Evolutionary conservation across 2,797 vertebrate species (phyloP), one percentile per base, ranked within the genome.

Genomic region (Onychomys torridus): DNA sequence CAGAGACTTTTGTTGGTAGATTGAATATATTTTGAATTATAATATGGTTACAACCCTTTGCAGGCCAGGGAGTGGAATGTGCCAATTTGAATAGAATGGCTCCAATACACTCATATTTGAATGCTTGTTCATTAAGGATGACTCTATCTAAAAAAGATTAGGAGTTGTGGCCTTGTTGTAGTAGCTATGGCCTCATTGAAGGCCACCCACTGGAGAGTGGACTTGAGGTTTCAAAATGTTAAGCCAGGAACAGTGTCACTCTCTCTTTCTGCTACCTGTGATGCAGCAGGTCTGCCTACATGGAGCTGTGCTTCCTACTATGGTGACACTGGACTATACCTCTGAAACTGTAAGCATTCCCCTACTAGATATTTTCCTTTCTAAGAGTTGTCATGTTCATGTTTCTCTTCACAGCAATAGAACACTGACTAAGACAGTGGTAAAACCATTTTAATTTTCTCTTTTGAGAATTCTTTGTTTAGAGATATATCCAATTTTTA

Each of bases 231-330:
- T 13, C 29, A n/a, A n/a, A 55, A 79, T 19, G 4, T 55, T 32
- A 55, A n/a, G 5, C 19, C 19, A 55, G 77, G 9, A 10, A 19
- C 34, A n/a, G 19, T 55, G 32, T 55, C 49, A 79, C 49, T n/a
- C 34, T 52, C 77, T 55, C 32, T n/a, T 11, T 17, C 77, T 55
- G 32, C 9, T 23, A 4, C 49, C 32, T 79, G 10, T 79, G 77
- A n/a, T n/a, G n/a, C 8, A 9, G 12, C 6, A 0, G 16, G 13
- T 59, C 21, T 82, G 21, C 0, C 12, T 59, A 12, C 13, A 27
- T 40, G 8, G 19, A 16, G 8, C 69, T 5, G 21, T 71, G 34
- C 69, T 82, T 25, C 13, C 23, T 5, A 40, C 23, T 55, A 40
- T 59, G 11, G 55, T 57, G 12, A 59, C 55, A 59, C 27, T 82